These are phyloP conservation scores for Suillia variegata DNA, from an alignment of 2,888 invertebrate species.

Conservation along the genomic window DNA sequence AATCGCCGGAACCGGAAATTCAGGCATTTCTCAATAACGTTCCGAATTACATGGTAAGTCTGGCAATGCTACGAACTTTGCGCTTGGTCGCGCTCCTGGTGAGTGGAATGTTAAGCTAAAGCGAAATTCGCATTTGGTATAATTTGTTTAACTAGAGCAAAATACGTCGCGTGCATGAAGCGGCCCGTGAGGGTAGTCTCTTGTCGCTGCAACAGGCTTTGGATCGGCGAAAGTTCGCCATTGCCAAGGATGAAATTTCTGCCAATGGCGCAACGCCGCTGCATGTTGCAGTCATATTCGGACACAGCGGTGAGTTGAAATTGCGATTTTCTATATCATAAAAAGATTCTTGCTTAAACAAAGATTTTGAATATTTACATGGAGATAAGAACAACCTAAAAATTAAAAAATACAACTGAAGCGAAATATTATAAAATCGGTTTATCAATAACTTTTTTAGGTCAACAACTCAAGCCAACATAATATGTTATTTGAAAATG, in stretches of 20 bases:
- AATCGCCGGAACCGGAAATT: conserved; percentile 76
- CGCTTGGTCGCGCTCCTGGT: too few species aligned
- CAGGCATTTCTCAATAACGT: conserved; percentile 88
- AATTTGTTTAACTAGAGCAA: too few species aligned
- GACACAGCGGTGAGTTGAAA: conserved; percentile 71
- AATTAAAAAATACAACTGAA: too few species aligned
- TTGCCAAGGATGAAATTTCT: conserved; percentile 83
- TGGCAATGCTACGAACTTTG: neutral
- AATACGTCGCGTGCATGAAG: conserved; percentile 86
- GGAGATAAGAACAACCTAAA: neutral
- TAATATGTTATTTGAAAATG: too few species aligned
- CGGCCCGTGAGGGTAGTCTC: conserved; percentile 83
- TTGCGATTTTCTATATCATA: neutral
- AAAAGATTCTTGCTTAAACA: neutral
- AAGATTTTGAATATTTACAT: neutral
- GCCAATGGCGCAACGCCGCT: conserved; percentile 84
- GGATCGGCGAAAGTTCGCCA: conserved; percentile 88
- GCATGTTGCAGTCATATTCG: conserved; percentile 84
- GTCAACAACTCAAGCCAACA: too few species aligned
- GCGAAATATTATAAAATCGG: too few species aligned
- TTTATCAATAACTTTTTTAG: too few species aligned
- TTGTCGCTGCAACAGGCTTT: conserved; percentile 83
- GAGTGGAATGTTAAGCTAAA: too few species aligned
- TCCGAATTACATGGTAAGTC: conserved; percentile 80
- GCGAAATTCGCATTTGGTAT: too few species aligned